These are phyloP conservation scores for Heliconius congener DNA, from an alignment of 1,140 invertebrate species.

Conservation along the genomic window DNA sequence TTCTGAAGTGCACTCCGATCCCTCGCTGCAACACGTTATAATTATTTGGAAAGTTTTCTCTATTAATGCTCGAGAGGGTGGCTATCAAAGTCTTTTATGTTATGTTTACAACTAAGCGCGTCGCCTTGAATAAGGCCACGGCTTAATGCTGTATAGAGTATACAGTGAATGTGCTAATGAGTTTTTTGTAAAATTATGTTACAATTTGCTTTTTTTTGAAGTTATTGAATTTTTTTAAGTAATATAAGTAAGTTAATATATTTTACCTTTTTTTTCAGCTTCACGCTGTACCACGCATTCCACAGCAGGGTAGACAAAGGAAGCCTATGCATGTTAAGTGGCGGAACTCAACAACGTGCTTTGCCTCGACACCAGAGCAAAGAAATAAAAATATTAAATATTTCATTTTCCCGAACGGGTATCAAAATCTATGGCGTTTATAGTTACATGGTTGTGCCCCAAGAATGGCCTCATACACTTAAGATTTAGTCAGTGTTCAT, in stretches of 20 bases:
- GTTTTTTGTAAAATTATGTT: slow-evolving; percentile 8
- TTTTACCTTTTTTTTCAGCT: too few relatives aligned
- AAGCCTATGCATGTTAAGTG: too few relatives aligned
- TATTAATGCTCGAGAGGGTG: slow-evolving; percentile 49
- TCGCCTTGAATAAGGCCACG: slow-evolving; percentile 30
- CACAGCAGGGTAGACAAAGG: too few relatives aligned
- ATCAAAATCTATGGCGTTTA: too few relatives aligned
- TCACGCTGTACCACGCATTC: too few relatives aligned
- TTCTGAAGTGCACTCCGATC: slow-evolving; percentile 66
- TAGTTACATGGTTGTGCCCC: too few relatives aligned
- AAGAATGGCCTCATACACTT: too few relatives aligned
- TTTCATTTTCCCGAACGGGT: too few relatives aligned
- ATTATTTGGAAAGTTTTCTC: slow-evolving; percentile 72
- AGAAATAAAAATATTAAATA: too few relatives aligned
- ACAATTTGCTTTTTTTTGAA: background rate
- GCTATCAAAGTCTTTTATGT: slow-evolving; percentile 45
- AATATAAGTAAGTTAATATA: background rate
- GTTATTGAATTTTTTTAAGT: background rate
- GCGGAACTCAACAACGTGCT: too few relatives aligned
- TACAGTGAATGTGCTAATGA: slow-evolving; percentile 27
- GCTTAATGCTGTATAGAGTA: slow-evolving; percentile 13
- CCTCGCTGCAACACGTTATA: slow-evolving; percentile 61
- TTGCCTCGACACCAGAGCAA: too few relatives aligned
- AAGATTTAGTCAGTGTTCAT: too few relatives aligned
- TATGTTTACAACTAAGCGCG: slow-evolving; percentile 39